Percentiles rank a stretch among this genome's conserved stretches.
phyloP scores from a whole-genome alignment of 1,140 invertebrate species.

The Rhizoglyphus robini region DNA sequence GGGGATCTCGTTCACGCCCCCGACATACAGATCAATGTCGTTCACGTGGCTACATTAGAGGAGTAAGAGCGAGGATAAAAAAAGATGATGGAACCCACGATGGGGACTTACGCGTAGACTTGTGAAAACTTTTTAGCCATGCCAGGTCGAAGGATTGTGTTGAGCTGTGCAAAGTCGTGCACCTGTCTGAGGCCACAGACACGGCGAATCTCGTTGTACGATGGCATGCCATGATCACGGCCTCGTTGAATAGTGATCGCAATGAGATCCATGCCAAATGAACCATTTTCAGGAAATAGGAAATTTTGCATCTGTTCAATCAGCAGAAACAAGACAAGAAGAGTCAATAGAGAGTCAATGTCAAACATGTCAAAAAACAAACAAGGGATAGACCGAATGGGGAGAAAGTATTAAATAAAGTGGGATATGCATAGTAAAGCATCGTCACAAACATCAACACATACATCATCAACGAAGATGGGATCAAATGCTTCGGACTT shows the following conservation, averaged over 20 bases:
- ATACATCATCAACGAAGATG: slow-evolving; percentile 51
- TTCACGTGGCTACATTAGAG: slow-evolving; percentile 27
- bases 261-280: slow-evolving; percentile 33
- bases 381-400: not conserved
- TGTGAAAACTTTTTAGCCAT: slow-evolving; percentile 45
- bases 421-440: not conserved
- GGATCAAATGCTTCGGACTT: slow-evolving; percentile 51
- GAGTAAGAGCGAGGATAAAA: not conserved
- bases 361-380: not conserved
- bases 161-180: slow-evolving; percentile 56
- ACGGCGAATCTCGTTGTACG: slow-evolving; percentile 37
- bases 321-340: not conserved
- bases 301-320: slow-evolving; percentile 3
- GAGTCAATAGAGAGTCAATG: not conserved
- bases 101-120: slow-evolving; percentile 26
- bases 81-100: not conserved
- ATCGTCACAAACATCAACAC: too few relatives aligned
- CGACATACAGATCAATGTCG: slow-evolving; percentile 35
- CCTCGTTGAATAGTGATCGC: slow-evolving; percentile 34
- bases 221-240: slow-evolving; percentile 37
- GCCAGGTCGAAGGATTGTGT: slow-evolving; percentile 37
- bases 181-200: slow-evolving; percentile 63
- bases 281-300: slow-evolving; percentile 5
- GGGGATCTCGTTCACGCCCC: slow-evolving; percentile 30
- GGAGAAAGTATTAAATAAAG: not conserved